These are phyloP conservation scores for Campylomormyrus numenius DNA, from an alignment of 2,113 vertebrate species.

Conservation along the genomic window DNA sequence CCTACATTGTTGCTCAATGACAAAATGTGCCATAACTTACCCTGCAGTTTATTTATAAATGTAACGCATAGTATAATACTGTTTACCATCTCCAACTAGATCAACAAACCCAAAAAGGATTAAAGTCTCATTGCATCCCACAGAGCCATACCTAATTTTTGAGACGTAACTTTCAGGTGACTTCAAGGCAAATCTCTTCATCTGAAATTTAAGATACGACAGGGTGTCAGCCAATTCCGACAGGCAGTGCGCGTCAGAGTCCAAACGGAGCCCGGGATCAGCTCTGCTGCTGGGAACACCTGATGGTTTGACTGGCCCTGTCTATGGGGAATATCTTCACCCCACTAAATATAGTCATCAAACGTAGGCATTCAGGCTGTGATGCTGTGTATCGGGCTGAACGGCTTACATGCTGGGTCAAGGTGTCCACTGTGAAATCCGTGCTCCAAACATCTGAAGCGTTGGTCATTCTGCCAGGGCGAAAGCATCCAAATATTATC, in stretches of 20 bases:
- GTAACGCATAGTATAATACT: neutral
- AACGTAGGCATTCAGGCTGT: neutral
- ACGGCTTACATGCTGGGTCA: conserved; percentile 42
- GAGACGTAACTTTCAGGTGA: conserved; percentile 49
- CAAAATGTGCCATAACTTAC: neutral
- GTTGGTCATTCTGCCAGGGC: conserved; percentile 48
- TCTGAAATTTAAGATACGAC: conserved; percentile 35
- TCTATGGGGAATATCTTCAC: neutral
- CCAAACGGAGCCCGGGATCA: neutral
- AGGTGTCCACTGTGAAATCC: conserved; percentile 38
- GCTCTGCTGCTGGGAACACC: neutral
- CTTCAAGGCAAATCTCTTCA: conserved; percentile 39
- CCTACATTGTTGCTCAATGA: neutral
- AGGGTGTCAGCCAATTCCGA: neutral
- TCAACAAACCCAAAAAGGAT: neutral
- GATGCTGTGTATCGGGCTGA: neutral
- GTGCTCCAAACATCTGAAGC: conserved; percentile 43
- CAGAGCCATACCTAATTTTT: conserved; percentile 52
- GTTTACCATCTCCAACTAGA: neutral
- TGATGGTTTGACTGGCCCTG: neutral
- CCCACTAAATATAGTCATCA: neutral
- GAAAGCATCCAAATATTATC: neutral
- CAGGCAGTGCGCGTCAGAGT: neutral
- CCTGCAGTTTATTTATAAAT: neutral
- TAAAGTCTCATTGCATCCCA: neutral